These are phyloP conservation scores for Melieria crassipennis DNA, from an alignment of 2,888 invertebrate genomes.

Conservation along the genomic window DNA sequence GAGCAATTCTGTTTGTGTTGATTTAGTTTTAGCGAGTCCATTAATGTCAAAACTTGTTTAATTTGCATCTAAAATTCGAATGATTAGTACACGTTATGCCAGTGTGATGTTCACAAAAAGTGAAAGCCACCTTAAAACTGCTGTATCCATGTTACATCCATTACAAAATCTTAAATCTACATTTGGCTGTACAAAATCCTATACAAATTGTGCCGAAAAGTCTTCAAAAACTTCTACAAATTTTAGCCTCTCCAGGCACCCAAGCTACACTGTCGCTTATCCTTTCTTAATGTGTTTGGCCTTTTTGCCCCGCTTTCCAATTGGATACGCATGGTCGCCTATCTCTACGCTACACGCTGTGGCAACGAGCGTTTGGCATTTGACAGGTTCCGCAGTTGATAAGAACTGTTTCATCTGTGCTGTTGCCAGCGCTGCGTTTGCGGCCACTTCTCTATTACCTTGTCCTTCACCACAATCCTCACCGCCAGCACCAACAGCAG, in stretches of 20 bases:
- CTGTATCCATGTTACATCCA: too few relatives aligned
- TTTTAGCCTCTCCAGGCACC: not conserved
- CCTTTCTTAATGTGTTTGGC: slow-evolving; percentile 19
- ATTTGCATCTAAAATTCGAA: too few relatives aligned
- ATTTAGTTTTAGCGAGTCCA: too few relatives aligned
- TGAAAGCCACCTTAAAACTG: too few relatives aligned
- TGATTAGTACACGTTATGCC: too few relatives aligned
- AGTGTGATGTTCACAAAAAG: too few relatives aligned
- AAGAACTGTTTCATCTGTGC: not conserved
- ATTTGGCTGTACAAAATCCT: not conserved
- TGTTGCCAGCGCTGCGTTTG: not conserved
- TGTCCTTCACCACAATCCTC: not conserved
- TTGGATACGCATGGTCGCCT: slow-evolving; percentile 9
- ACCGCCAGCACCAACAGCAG: not conserved
- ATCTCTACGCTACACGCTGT: slow-evolving; percentile 10
- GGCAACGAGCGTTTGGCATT: not conserved
- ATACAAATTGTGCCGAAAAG: not conserved
- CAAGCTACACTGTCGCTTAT: not conserved
- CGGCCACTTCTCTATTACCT: not conserved
- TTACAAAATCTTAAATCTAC: not conserved
- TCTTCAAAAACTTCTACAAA: not conserved
- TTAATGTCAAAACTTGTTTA: too few relatives aligned
- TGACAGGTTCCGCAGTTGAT: not conserved
- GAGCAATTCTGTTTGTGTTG: too few relatives aligned
- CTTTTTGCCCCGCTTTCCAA: slow-evolving; percentile 15